phyloP scores from a whole-genome alignment of 2,888 invertebrate genomes.

The Acholoe squamosa region DNA sequence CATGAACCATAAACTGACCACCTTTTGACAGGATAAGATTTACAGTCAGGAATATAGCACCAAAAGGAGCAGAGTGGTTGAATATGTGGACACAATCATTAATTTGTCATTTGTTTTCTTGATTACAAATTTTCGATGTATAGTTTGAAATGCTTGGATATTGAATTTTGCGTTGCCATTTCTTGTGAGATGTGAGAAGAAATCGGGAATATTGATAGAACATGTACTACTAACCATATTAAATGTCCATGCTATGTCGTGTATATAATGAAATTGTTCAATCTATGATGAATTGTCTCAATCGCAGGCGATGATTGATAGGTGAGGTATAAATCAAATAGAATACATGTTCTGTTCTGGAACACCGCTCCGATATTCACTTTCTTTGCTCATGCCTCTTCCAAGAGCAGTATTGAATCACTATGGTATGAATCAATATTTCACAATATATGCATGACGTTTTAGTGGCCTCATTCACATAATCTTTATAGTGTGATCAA shows the following conservation, averaged over 20 bases:
- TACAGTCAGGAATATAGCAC: not conserved
- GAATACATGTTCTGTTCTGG: not conserved
- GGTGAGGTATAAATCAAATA: slow-evolving; percentile 10
- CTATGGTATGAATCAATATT: not conserved
- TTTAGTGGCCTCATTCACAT: not conserved
- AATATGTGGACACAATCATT: slow-evolving; percentile 54
- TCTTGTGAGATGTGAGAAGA: not conserved
- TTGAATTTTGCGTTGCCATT: not conserved
- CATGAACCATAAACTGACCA: too few species aligned
- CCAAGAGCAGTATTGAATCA: not conserved
- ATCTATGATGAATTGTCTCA: not conserved
- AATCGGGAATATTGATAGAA: not conserved
- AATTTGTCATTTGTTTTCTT: too few species aligned
- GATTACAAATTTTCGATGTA: not conserved
- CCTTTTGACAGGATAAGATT: too few species aligned
- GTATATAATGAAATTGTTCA: slow-evolving; percentile 6
- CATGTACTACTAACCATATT: not conserved
- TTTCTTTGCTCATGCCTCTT: not conserved
- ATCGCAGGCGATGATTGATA: slow-evolving; percentile 44
- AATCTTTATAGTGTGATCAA: too few species aligned
- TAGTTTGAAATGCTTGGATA: not conserved
- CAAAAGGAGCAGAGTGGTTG: not conserved
- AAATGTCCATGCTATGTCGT: not conserved
- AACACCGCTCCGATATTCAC: not conserved
- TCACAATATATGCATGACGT: not conserved